Evolutionary conservation across 2,797 vertebrate species (phyloP).

Genomic region (Rousettus madagascariensis): DNA sequence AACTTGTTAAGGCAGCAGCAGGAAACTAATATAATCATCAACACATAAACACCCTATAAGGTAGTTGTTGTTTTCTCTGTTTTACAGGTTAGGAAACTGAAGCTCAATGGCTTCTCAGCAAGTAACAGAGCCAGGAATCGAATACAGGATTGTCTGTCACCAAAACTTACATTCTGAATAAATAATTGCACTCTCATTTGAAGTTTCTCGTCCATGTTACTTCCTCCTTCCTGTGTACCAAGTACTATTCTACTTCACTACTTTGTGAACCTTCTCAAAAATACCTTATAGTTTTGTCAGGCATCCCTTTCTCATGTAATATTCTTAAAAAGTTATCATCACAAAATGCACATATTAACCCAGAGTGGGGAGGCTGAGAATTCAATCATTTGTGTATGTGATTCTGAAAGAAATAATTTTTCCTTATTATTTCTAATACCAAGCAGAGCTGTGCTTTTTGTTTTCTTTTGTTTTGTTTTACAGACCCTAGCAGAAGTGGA

Average conservation of each 20-base stretch:
- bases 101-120: not conserved
- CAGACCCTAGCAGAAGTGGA: not conserved
- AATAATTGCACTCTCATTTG: not conserved
- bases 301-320: not conserved
- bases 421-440: slow-evolving; percentile 10
- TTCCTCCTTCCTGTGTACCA: not conserved
- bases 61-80: not conserved
- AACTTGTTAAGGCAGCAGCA: not conserved
- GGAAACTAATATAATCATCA: not conserved
- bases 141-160: not conserved
- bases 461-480: not conserved
- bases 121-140: not conserved
- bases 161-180: not conserved
- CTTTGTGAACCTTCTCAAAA: not conserved
- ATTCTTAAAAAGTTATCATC: not conserved
- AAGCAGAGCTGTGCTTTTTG: not conserved
- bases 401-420: not conserved
- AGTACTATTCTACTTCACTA: not conserved
- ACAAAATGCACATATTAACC: not conserved
- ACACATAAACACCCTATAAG: not conserved
- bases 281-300: not conserved
- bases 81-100: not conserved
- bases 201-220: not conserved
- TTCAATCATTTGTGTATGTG: not conserved
- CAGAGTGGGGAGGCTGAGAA: not conserved